Base-by-base conservation (phyloP, 2,888 invertebrate species). In the Scaptomyza tumidula region DNA sequence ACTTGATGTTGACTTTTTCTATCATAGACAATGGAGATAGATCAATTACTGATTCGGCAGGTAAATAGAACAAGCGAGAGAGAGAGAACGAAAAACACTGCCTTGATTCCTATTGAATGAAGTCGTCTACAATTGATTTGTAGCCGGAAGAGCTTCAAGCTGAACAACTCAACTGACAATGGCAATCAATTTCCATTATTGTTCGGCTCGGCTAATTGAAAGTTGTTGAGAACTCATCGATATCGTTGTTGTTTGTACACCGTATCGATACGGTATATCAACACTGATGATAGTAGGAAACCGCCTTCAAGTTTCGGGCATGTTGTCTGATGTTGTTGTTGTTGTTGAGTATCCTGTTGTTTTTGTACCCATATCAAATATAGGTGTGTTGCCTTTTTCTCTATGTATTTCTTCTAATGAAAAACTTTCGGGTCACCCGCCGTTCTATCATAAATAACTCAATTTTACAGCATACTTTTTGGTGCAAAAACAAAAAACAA, bases 171-270 rank as follows among this genome's bases (percentile, higher is more conserved):
- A 61, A 66, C 66, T 75, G 83, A 87, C 85, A 86, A 86, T 85
- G 86, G 68, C 86, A 85, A 88, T 86, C 86, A 88, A 88, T 87
- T 82, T 71, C 69, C 76, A 82, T 84, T 86, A 85, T 78, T 71
- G 60, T 62, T 16, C 41, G 37, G 57, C 46, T 59, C 44, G 71
- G 69, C 81, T 85, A 85, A 85, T 85, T 85, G 85, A 85, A 85
- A 86, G 67, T 78, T 83, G 88, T 86, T 61, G 58, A 77, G 63
- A 48, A 46, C 48, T 37, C 24, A 16, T 31, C 33, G 39, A 33
- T 37, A 41, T 48, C 33, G 13, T 19, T 33, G 5, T 11, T 33
- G n/a, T 33, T 45, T 50, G 43, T 35, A 43, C 19, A 43, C 19
- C 41, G 16, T 14, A 31, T 41, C 33, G 37, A 50, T 53, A 39